A percentile compares a stretch with the other conserved stretches of the same genome.
phyloP scores from a whole-genome alignment of 2,797 vertebrate species.

The Intellagama lesueurii region DNA sequence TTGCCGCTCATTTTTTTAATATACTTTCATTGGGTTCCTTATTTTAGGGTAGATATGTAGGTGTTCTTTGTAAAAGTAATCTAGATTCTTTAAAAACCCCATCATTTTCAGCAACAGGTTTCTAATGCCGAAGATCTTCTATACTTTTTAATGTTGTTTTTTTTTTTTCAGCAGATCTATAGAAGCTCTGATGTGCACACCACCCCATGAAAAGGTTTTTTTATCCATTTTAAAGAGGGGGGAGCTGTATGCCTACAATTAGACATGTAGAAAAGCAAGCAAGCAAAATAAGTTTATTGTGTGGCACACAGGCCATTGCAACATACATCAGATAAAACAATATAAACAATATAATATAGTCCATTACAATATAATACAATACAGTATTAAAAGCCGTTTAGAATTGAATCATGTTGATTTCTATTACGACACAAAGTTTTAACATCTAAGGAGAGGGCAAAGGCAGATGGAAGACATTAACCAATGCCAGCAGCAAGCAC shows the following conservation, averaged over 20 bases:
- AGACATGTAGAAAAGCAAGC: too few relatives aligned
- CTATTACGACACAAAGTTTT: too few relatives aligned
- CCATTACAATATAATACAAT: too few relatives aligned
- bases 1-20: background rate
- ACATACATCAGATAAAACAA: too few relatives aligned
- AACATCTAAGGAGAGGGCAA: too few relatives aligned
- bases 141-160: background rate
- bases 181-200: background rate
- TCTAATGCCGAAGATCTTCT: background rate
- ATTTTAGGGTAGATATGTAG: constrained; percentile 44
- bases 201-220: background rate
- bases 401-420: too few relatives aligned
- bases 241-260: background rate
- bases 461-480: too few relatives aligned
- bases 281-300: too few relatives aligned
- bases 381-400: too few relatives aligned
- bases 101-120: constrained; percentile 39
- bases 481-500: too few relatives aligned
- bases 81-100: constrained; percentile 46
- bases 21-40: constrained; percentile 52
- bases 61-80: constrained; percentile 31
- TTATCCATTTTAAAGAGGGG: background rate
- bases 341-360: too few relatives aligned
- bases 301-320: too few relatives aligned
- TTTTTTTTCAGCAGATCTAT: background rate